Base-by-base conservation (phyloP, 2,797 vertebrate genomes). In the Gymnopithys bicolor region DNA sequence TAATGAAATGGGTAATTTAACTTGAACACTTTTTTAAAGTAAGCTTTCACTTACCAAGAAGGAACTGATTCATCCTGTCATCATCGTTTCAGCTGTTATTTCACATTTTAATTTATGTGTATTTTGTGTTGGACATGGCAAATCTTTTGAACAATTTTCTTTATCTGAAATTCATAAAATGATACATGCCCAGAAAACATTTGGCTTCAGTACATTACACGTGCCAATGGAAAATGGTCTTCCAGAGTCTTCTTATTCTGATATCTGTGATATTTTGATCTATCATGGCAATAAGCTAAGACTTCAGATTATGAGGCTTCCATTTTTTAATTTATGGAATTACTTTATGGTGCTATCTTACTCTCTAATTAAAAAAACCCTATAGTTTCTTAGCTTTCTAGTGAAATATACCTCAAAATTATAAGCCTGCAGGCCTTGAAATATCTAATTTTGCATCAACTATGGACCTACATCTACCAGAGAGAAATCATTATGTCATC, bases 71-170 rank as follows among this genome's bases (percentile, higher is more conserved):
- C n/a, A 76, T 79, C 35, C 58, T 56, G 19, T 86, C 69, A 51
- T 80, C 69, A 52, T 89, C 24, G 73, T 43, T 90, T 93, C 55
- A 79, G 59, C 55, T 94, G 51, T 70, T 89, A 81, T 45, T 84
- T 93, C 35, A 52, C 30, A 46, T 84, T 81, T 92, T 79, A 73
- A 90, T 91, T 80, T 86, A 67, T 52, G 12, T 41, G 15, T 30
- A 13, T 76, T 28, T 91, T 87, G 55, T 30, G 62, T 87, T 67
- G 90, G 32, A 80, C 56, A 84, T 45, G 84, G 41, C 4, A 75
- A 74, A 56, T 80, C 4, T 62, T 93, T 75, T 45, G 48, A 68
- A 64, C 68, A 0, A 25, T 84, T 77, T 90, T 82, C 18, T 84
- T 79, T 24, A 37, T 71, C 60, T 82, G 67, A n/a, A 37, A 17